Conservation (phyloP, 2,797 vertebrate genomes). For the Trichosurus vulpecula region DNA sequence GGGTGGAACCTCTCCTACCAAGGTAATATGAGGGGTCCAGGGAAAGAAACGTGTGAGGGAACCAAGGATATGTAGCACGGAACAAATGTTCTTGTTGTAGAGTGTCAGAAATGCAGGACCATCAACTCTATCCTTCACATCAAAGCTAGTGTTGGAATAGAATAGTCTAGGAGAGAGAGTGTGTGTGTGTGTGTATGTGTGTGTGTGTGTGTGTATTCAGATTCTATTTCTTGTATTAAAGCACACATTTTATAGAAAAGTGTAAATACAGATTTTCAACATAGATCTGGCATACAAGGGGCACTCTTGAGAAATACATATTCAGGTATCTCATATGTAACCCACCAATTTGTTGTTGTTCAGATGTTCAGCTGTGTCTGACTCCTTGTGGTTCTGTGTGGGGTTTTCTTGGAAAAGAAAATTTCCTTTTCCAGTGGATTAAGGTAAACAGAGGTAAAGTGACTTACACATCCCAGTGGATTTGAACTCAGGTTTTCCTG, state of each 20-base stretch:
- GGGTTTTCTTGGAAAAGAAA: not conserved
- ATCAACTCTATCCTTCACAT: not conserved
- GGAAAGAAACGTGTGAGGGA: not conserved
- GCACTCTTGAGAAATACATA: not conserved
- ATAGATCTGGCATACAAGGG: not conserved
- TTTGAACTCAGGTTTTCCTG: not conserved
- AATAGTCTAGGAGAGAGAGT: not conserved
- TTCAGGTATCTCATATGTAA: no score
- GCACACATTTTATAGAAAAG: not conserved
- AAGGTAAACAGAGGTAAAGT: not conserved
- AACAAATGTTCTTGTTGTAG: not conserved
- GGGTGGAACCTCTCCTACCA: not conserved
- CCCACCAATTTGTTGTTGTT: not conserved
- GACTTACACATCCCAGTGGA: not conserved
- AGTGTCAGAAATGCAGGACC: not conserved
- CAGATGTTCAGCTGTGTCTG: not conserved
- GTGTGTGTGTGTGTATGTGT: no score
- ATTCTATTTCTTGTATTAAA: not conserved
- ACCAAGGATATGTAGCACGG: not conserved
- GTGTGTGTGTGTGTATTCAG: not conserved
- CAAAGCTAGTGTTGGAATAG: not conserved
- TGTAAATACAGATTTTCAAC: not conserved
- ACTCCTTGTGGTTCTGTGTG: not conserved
- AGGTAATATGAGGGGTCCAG: not conserved
- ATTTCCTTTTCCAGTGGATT: not conserved